A percentile compares a stretch with the other conserved stretches of the same genome.
These are phyloP conservation scores for Drosophila infuscata DNA, from an alignment of 2,888 invertebrate species.

Conservation along the genomic window DNA sequence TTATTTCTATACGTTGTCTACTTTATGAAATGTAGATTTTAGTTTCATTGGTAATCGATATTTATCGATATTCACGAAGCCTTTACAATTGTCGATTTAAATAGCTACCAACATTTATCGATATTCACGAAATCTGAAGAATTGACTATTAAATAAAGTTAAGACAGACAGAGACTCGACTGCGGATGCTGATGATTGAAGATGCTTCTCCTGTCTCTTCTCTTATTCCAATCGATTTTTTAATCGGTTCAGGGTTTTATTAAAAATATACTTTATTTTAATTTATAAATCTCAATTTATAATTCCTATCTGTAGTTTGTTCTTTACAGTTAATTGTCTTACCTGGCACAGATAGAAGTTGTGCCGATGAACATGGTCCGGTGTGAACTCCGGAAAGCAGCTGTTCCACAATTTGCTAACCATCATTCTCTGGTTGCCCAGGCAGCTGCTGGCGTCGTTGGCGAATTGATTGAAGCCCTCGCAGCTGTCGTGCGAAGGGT, in stretches of 20 bases:
- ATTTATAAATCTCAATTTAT: not conserved
- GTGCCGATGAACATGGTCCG: conserved; percentile 85
- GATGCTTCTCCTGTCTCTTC: not conserved
- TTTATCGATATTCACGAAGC: not conserved
- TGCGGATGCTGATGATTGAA: not conserved
- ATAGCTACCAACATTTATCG: not conserved
- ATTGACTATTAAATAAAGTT: not conserved
- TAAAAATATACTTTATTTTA: not conserved
- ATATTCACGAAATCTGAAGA: not conserved
- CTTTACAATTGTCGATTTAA: not conserved
- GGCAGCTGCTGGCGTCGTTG: conserved; percentile 78
- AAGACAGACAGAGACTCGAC: not conserved
- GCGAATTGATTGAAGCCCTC: conserved; percentile 82
- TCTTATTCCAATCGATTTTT: not conserved
- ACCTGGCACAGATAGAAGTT: conserved; percentile 85
- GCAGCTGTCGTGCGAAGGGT: conserved; percentile 79
- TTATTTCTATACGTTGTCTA: no score
- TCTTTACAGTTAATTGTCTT: conserved; percentile 30
- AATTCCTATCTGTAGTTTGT: not conserved
- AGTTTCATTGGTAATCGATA: not conserved
- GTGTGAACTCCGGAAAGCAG: conserved; percentile 84
- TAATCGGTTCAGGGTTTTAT: not conserved
- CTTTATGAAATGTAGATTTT: not conserved
- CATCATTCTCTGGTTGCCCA: conserved; percentile 84
- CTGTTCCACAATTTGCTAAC: conserved; percentile 85